These are phyloP conservation scores for Coecobrya sp. DNA, from an alignment of 2,888 invertebrate species.

Conservation along the genomic window DNA sequence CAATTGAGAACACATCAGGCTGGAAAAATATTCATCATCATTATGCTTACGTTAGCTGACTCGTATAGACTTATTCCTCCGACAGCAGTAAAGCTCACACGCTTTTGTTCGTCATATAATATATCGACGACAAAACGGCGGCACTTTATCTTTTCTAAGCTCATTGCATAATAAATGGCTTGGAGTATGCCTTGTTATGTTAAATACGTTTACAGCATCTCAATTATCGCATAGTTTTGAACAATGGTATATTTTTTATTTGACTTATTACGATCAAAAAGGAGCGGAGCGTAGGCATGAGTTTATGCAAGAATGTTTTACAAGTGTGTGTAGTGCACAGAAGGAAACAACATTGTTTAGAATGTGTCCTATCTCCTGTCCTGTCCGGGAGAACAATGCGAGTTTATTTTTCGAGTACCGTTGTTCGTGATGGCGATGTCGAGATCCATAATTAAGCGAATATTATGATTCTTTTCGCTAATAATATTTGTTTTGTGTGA, in stretches of 20 bases:
- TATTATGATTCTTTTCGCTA: constrained; percentile 27
- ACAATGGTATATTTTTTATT: constrained; percentile 73
- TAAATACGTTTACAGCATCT: constrained; percentile 68
- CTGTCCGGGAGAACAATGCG: constrained; percentile 34
- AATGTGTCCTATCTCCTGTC: neutral
- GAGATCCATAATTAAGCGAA: constrained; percentile 43
- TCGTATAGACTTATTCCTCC: constrained; percentile 1
- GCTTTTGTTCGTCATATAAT: constrained; percentile 33
- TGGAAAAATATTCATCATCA: constrained; percentile 61
- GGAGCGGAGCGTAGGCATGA: neutral
- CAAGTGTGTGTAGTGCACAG: constrained; percentile 1
- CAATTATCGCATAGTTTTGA: constrained; percentile 72
- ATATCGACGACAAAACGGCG: constrained; percentile 62
- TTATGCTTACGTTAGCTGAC: constrained; percentile 11
- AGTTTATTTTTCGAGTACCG: constrained; percentile 34
- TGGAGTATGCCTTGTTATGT: constrained; percentile 63
- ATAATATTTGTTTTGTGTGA: constrained; percentile 41
- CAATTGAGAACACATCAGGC: constrained; percentile 58
- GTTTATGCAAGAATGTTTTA: neutral
- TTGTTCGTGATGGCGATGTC: constrained; percentile 22
- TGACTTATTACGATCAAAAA: constrained; percentile 74
- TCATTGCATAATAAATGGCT: constrained; percentile 65
- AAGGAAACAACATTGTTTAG: constrained; percentile 16
- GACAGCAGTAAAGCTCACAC: constrained; percentile 38
- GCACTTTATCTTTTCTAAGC: constrained; percentile 46